Base-by-base conservation (phyloP, 2,797 vertebrate species). In the Leuciscus waleckii region DNA sequence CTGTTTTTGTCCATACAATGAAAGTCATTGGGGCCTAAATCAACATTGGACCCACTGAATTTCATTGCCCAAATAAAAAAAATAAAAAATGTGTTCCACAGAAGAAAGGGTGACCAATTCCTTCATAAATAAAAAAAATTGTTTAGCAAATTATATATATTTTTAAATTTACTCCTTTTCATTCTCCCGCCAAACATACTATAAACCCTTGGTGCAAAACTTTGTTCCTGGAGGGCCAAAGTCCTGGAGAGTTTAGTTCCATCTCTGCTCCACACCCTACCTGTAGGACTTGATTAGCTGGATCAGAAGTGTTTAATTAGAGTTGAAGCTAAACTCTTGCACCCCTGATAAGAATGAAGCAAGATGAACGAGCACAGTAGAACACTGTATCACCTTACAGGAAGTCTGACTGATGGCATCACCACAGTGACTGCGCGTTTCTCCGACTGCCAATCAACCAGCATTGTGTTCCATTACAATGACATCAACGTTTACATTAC, bases 341-440 rank as follows among this genome's bases (percentile, higher is more conserved):
- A 32, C 63, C 63, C 63, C 14, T 61, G 13, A 65, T 86, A 70
- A 79, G 83, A 87, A 87, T 82, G 81, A 87, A 80, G 86, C 70
- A n/a, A 85, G 77, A 37, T 82, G 87, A 87, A 76, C 29, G 26
- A 37, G 86, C 70, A 79, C 65, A 77, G 69, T 79, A 75, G 86
- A 65, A 46, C 41, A 80, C 49, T 82, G 85, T 87, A 82, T 90
- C 87, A 79, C 65, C 63, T 88, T 88, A 90, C 85, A 87, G 70
- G 74, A 56, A 87, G 46, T 46, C 78, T 85, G 87, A 88, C 67
- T 85, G 74, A 85, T 87, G 85, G 68, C 76, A 79, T 85, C 81
- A 85, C 81, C 89, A 82, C 83, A 69, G 71, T 68, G 78, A 81
- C 86, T 84, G 35, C 3, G 81, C 76, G 58, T 70, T 76, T 79